Conservation (phyloP, 2,888 invertebrate genomes). For the Lordiphosa andalusiaca region DNA sequence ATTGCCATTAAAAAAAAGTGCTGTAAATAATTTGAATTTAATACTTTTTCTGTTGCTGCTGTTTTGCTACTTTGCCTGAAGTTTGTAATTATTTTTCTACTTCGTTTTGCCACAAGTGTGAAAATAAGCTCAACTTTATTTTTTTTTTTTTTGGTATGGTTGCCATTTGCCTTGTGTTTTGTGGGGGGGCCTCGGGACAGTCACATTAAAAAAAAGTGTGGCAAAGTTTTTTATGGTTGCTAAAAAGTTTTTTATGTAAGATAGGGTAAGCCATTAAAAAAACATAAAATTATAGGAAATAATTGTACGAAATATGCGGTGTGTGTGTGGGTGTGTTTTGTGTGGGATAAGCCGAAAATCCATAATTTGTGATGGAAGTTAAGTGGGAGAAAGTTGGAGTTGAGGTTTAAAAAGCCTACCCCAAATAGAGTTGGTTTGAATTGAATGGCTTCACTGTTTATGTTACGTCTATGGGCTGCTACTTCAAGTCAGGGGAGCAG, state of each 20-base stretch:
- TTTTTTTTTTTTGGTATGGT: slow-evolving; percentile 60
- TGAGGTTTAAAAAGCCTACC: no score
- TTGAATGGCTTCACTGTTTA: no score
- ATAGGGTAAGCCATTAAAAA: slow-evolving; percentile 30
- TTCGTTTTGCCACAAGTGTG: slow-evolving; percentile 66
- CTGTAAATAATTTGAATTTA: slow-evolving; percentile 31
- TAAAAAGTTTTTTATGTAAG: slow-evolving; percentile 2
- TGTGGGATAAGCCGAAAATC: no score
- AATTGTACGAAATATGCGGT: slow-evolving; percentile 40
- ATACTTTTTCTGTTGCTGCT: slow-evolving; percentile 23
- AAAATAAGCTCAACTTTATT: slow-evolving; percentile 69
- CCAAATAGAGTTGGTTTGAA: no score
- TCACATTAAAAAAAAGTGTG: slow-evolving; percentile 36
- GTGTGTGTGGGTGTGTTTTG: slow-evolving; percentile 8
- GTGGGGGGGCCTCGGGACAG: slow-evolving; percentile 21
- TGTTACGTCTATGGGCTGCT: no score
- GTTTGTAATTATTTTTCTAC: slow-evolving; percentile 72
- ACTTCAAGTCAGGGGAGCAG: no score
- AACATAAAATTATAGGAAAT: slow-evolving; percentile 37
- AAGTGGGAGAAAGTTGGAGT: no score
- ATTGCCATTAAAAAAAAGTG: slow-evolving; percentile 18
- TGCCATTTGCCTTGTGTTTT: slow-evolving; percentile 55
- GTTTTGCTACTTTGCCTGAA: slow-evolving; percentile 35
- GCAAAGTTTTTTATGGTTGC: slow-evolving; percentile 38
- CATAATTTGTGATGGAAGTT: no score